phyloP scores from a whole-genome alignment of 2,888 invertebrate genomes.

The Sinohyriopsis cumingii region DNA sequence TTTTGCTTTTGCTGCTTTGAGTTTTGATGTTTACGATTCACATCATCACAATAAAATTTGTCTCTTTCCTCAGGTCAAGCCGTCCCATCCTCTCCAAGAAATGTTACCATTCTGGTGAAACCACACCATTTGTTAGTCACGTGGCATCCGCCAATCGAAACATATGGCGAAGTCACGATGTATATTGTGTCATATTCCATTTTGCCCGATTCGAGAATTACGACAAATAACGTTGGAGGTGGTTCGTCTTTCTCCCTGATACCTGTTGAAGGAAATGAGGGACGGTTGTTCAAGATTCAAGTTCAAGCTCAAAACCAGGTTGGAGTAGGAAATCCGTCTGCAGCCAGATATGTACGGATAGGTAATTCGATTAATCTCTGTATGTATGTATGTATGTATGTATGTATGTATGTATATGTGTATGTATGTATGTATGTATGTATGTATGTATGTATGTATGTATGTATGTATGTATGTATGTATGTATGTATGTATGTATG shows the following conservation, averaged over 20 bases:
- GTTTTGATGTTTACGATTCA: no score
- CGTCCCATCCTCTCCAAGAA: no score
- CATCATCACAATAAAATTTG: no score
- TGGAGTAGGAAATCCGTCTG: constrained; percentile 17
- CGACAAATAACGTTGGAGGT: constrained; percentile 10
- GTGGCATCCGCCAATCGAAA: constrained; percentile 25
- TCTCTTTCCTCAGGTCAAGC: no score
- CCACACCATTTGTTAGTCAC: no score
- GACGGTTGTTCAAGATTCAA: constrained; percentile 20
- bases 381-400: background rate
- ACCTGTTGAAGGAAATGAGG: constrained; percentile 7
- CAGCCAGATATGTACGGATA: constrained; percentile 20
- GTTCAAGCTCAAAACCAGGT: constrained; percentile 19
- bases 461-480: no score
- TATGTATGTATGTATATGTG: no score
- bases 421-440: no score
- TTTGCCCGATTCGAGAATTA: constrained; percentile 19
- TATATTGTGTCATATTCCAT: constrained; percentile 22
- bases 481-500: no score
- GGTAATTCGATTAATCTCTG: constrained; percentile 5
- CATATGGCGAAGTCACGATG: constrained; percentile 19
- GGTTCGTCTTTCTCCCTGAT: constrained; percentile 17
- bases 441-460: no score
- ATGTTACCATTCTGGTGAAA: no score
- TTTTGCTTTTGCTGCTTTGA: no score